Conservation (phyloP, 1,140 invertebrate species). For the Anadara kagoshimensis region DNA sequence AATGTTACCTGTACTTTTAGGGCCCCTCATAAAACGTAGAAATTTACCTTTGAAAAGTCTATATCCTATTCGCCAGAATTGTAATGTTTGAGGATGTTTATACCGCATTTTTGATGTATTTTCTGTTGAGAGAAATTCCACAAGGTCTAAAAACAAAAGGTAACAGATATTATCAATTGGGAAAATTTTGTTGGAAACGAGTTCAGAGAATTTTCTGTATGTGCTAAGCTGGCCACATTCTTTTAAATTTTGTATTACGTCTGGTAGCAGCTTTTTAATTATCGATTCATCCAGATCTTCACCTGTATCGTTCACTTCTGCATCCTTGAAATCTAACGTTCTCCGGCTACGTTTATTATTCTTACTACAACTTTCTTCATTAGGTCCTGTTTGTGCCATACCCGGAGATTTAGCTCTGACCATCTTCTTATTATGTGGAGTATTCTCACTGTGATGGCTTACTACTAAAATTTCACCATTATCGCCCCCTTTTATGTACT, state of each 20-base stretch:
- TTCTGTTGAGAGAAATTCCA: constrained; percentile 10
- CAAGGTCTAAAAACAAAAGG: constrained; percentile 30
- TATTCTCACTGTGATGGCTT: too few species aligned
- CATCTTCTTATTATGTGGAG: too few species aligned
- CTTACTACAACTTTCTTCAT: too few species aligned
- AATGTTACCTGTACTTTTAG: constrained; percentile 1
- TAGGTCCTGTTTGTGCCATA: too few species aligned
- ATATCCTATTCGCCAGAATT: constrained; percentile 35
- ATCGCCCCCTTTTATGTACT: too few species aligned
- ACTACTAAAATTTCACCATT: too few species aligned
- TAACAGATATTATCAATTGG: constrained; percentile 24
- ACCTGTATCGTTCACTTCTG: too few species aligned
- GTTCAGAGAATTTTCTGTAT: not conserved
- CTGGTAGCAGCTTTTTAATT: not conserved
- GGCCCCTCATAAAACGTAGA: constrained; percentile 39
- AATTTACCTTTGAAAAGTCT: constrained; percentile 39
- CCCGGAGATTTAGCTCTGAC: too few species aligned
- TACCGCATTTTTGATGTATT: constrained; percentile 32
- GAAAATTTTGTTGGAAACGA: constrained; percentile 6
- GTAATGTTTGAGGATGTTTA: constrained; percentile 16
- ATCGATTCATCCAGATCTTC: too few species aligned
- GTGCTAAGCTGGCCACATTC: not conserved
- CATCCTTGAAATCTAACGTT: too few species aligned
- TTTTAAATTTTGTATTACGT: constrained; percentile 1
- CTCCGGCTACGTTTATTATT: too few species aligned